Percentiles rank a stretch among this genome's conserved stretches.
Evolutionary conservation across 92 coral and sea anemone genomes (phyloP).

Genomic region (Epizoanthus rinbou): DNA sequence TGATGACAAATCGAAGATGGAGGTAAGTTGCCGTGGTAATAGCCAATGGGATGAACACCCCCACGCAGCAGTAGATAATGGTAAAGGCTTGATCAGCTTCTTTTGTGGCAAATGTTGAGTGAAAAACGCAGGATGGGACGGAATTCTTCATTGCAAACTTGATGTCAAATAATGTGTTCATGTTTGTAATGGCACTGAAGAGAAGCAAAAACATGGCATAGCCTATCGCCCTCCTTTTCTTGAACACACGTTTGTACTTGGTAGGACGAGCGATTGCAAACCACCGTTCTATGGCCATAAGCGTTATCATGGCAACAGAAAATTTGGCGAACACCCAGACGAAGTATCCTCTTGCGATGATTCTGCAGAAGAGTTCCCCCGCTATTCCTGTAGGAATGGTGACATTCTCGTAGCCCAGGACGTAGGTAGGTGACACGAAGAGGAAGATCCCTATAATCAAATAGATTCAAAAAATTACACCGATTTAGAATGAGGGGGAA

Average conservation of each 20-base stretch:
- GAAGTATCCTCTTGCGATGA: constrained; percentile 41
- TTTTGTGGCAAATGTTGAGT: constrained; percentile 28
- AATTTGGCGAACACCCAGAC: constrained; percentile 38
- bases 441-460: not conserved
- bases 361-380: constrained; percentile 36
- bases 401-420: constrained; percentile 23
- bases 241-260: constrained; percentile 15
- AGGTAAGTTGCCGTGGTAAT: constrained; percentile 29
- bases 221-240: not conserved
- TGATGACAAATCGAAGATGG: constrained; percentile 27
- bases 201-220: not conserved
- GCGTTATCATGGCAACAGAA: constrained; percentile 36
- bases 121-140: constrained; percentile 19
- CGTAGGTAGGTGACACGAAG: constrained; percentile 32
- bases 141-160: constrained; percentile 5
- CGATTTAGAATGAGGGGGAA: no score
- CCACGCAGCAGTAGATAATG: constrained; percentile 19
- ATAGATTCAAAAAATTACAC: not conserved
- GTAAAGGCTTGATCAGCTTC: constrained; percentile 24
- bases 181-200: constrained; percentile 33
- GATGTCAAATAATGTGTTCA: constrained; percentile 13
- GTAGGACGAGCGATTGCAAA: constrained; percentile 38
- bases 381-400: constrained; percentile 34
- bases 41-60: constrained; percentile 23
- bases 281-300: constrained; percentile 40